Evolutionary conservation across 2,888 invertebrate genomes (phyloP), one percentile per base, ranked within the genome.

Genomic region (Boloria selene): DNA sequence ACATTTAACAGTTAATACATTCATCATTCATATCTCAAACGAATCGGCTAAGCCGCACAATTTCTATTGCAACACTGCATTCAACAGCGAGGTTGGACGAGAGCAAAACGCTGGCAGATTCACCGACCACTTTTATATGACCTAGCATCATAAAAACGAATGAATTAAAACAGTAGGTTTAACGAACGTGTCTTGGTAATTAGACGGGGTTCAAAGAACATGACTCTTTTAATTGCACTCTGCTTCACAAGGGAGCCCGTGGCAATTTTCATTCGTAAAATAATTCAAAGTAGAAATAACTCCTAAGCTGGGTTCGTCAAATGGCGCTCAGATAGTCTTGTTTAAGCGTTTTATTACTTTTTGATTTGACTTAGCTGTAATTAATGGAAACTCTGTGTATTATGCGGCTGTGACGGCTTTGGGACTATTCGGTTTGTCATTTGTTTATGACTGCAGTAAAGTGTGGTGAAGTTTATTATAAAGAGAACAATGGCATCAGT

Each of bases 151-250:
- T 52, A 64, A 64, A 67, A 51, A 26, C 45, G 31, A 66, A 70
- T 72, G 65, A 72, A 69, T 71, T 65, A 60, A 70, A 71, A 72
- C 72, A 70, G 64, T 69, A 64, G 62, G 68, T 71, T 68, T 70
- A 70, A 71, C 71, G 70, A 72, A 75, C 73, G 73, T 73, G 74
- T 76, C 74, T 68, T 68, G 42, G 73, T 78, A 78, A 79, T 79
- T 78, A 77, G 75, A 71, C 69, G 22, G 64, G 72, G 75, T 75
- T 80, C 76, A 77, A 78, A 79, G 75, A 66, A 69, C 73, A 62
- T 47, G 73, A 67, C 74, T 73, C 69, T 70, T 73, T 73, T 77
- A 71, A 73, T 73, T 73, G 70, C 69, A 60, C 69, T 67, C 65
- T 68, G 61, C 61, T 66, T 70, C 60, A 67, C 62, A 64, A 61